phyloP scores from a whole-genome alignment of 2,797 vertebrate species.

The Rallus crepitans region DNA sequence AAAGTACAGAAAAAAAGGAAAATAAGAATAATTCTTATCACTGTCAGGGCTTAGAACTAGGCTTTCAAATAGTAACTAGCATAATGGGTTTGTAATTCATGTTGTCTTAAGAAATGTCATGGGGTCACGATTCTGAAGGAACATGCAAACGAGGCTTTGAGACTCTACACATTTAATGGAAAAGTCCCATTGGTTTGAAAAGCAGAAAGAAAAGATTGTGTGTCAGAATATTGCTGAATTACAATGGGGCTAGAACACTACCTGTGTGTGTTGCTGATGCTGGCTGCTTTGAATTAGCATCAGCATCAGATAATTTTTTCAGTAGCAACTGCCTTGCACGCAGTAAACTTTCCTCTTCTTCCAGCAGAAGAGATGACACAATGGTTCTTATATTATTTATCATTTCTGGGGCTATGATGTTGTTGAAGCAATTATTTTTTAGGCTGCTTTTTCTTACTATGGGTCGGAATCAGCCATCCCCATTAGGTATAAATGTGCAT shows the following conservation, averaged over 20 bases:
- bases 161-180: not conserved
- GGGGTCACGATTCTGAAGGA: not conserved
- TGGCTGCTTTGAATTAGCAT: not conserved
- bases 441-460: not conserved
- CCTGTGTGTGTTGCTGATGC: not conserved
- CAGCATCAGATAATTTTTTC: not conserved
- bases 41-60: not conserved
- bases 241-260: not conserved
- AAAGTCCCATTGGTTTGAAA: not conserved
- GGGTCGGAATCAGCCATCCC: not conserved
- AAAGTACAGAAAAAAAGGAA: not conserved
- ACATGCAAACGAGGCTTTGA: not conserved
- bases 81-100: not conserved
- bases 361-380: not conserved
- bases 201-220: not conserved
- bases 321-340: not conserved
- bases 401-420: not conserved
- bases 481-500: not conserved
- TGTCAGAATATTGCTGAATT: not conserved
- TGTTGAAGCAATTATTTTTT: not conserved
- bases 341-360: not conserved
- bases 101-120: not conserved
- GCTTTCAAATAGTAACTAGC: conserved; percentile 3
- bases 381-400: not conserved
- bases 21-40: conserved; percentile 19